Evolutionary conservation across 2,888 invertebrate species (phyloP).

Genomic region (Masnerella sp.): DNA sequence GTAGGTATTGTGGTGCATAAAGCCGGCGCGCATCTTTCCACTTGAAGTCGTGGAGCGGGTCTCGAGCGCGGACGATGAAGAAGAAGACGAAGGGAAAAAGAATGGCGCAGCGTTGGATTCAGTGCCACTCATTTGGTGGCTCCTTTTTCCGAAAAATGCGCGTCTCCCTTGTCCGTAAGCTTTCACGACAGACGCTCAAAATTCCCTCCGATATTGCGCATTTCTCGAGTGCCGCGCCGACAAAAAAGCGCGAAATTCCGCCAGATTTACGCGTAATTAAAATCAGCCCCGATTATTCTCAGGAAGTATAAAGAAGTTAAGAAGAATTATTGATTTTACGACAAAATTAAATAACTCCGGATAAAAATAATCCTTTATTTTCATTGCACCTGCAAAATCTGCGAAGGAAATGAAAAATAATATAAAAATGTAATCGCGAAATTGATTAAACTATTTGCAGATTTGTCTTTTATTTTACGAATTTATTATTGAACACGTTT

Average conservation of each 20-base stretch:
- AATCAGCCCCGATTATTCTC: slow-evolving; percentile 3
- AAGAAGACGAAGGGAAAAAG: slow-evolving; percentile 26
- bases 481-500: no score
- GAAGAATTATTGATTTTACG: slow-evolving; percentile 36
- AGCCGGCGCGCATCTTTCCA: slow-evolving; percentile 38
- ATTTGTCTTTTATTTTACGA: no score
- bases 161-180: slow-evolving; percentile 5
- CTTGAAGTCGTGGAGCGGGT: slow-evolving; percentile 40
- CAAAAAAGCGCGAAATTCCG: slow-evolving; percentile 4
- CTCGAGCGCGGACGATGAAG: slow-evolving; percentile 20
- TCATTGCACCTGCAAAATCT: no score
- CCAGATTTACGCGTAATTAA: slow-evolving; percentile 20
- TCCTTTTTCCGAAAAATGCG: slow-evolving; percentile 26
- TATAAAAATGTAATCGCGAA: no score
- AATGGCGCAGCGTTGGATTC: slow-evolving; percentile 22
- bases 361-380: no score
- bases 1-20: slow-evolving; percentile 31
- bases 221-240: background rate
- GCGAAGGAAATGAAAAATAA: no score
- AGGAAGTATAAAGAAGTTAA: background rate
- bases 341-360: no score
- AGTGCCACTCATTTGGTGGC: slow-evolving; percentile 44
- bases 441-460: no score
- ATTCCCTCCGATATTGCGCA: slow-evolving; percentile 22
- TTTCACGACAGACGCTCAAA: no score